Percentiles rank a stretch among this genome's conserved stretches.
Conservation (phyloP, 2,888 invertebrate species). For the Coecobrya sp. region DNA sequence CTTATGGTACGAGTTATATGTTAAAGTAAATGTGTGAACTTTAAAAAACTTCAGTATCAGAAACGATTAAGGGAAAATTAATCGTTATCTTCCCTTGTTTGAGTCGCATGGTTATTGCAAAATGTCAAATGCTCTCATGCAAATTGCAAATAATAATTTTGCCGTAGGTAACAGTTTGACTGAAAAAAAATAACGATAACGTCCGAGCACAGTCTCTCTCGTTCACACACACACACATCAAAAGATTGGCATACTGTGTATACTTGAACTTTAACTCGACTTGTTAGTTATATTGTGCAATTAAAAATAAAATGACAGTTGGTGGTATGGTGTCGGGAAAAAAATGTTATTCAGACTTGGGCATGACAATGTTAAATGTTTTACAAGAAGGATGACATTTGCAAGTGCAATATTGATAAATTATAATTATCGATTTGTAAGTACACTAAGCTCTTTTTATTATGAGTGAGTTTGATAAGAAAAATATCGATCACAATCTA, state of each 20-base stretch:
- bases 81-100: conserved; percentile 15
- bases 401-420: conserved; percentile 48
- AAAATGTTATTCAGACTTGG: background rate
- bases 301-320: background rate
- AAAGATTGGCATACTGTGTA: no score
- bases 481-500: background rate
- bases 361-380: conserved; percentile 9
- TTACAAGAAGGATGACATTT: conserved; percentile 41
- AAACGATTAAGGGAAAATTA: conserved; percentile 33
- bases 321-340: background rate
- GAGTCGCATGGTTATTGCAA: background rate
- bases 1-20: conserved; percentile 14
- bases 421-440: conserved; percentile 46
- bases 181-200: background rate
- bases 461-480: background rate
- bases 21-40: conserved; percentile 44
- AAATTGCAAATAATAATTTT: background rate
- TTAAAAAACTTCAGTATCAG: no score
- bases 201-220: no score
- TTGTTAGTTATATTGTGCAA: conserved; percentile 38
- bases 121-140: conserved; percentile 27
- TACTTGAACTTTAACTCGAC: conserved; percentile 45
- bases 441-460: background rate
- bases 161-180: background rate
- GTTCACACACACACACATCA: background rate